Conservation (phyloP, 2,797 vertebrate genomes). For the Enteromius trimaculatus region DNA sequence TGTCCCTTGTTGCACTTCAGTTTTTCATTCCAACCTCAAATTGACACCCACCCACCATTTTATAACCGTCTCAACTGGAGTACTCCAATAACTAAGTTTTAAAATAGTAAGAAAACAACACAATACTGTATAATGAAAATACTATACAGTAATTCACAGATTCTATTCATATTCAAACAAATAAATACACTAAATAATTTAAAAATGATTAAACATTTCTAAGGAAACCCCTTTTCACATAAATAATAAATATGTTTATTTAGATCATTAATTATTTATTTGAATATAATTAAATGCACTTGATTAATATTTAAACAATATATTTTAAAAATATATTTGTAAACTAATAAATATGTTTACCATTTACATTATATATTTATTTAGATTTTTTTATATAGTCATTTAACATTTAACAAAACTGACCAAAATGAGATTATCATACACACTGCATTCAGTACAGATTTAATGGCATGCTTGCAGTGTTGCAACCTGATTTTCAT, state of each 20-base stretch:
- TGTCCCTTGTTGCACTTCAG: background rate
- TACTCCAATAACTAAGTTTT: conserved; percentile 47
- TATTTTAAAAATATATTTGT: no score
- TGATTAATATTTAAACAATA: no score
- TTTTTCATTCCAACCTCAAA: conserved; percentile 25
- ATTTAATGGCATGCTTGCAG: background rate
- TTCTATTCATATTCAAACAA: background rate
- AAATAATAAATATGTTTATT: background rate
- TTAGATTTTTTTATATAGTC: background rate
- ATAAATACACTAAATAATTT: background rate
- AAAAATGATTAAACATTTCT: background rate
- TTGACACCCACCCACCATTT: conserved; percentile 2
- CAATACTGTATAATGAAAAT: conserved; percentile 25
- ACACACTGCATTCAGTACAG: background rate
- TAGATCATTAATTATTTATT: no score
- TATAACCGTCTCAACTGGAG: conserved; percentile 26
- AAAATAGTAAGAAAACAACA: conserved; percentile 52
- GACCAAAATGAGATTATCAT: background rate
- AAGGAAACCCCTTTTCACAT: background rate
- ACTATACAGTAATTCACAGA: conserved; percentile 54
- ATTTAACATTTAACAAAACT: background rate
- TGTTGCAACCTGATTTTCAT: background rate
- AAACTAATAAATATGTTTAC: background rate
- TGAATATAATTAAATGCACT: no score
- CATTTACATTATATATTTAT: background rate